Percentiles rank a stretch among this genome's conserved stretches.
These are phyloP conservation scores for Drosophila carrolli DNA, from an alignment of 1,140 invertebrate species.

Conservation along the genomic window DNA sequence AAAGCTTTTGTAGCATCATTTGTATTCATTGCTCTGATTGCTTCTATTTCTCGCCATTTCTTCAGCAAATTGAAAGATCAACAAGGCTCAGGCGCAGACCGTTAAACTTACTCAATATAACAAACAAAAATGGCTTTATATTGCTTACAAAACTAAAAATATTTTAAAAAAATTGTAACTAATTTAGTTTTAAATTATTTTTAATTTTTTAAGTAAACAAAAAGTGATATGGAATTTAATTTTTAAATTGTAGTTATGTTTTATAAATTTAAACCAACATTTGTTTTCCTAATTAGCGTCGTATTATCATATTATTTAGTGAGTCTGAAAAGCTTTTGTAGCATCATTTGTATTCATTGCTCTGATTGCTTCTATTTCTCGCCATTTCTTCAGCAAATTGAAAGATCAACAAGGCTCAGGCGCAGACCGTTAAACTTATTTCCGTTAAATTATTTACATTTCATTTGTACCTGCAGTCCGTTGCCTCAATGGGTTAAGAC, in stretches of 20 bases:
- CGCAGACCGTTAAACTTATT: slow-evolving; percentile 34
- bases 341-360: background rate
- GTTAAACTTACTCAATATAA: slow-evolving; percentile 43
- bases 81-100: slow-evolving; percentile 13
- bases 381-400: slow-evolving; percentile 37
- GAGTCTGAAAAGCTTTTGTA: too few relatives aligned
- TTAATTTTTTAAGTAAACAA: background rate
- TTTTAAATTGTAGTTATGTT: too few relatives aligned
- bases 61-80: slow-evolving; percentile 42
- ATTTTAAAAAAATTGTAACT: too few relatives aligned
- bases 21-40: background rate
- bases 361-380: slow-evolving; percentile 10
- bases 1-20: background rate
- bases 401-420: slow-evolving; percentile 33
- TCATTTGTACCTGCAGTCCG: slow-evolving; percentile 50
- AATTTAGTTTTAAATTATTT: too few relatives aligned
- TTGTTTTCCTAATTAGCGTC: background rate
- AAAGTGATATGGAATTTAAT: too few relatives aligned
- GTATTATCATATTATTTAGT: too few relatives aligned
- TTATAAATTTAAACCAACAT: background rate
- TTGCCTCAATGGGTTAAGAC: slow-evolving; percentile 54
- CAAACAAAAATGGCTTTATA: too few relatives aligned
- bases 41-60: slow-evolving; percentile 23
- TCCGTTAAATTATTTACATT: slow-evolving; percentile 51
- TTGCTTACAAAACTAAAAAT: too few relatives aligned